Conservation (phyloP, 2,113 vertebrate species). For the Takifugu flavidus region DNA sequence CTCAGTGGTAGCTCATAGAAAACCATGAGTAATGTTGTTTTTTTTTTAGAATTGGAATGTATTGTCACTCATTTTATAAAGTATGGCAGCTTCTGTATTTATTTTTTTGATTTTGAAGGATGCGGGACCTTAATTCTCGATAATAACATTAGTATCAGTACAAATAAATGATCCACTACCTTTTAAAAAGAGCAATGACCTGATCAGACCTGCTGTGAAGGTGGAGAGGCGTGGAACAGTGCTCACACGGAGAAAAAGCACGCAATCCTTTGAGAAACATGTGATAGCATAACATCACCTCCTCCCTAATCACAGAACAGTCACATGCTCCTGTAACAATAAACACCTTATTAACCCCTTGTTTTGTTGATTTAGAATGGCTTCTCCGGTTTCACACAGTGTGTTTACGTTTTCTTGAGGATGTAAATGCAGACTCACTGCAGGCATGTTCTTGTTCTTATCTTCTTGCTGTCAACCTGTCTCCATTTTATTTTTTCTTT, state of each 20-base stretch:
- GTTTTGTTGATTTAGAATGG: constrained; percentile 23
- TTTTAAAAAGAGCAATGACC: not conserved
- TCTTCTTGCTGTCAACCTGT: constrained; percentile 28
- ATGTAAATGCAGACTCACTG: constrained; percentile 20
- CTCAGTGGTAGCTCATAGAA: no score
- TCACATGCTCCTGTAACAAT: constrained; percentile 45
- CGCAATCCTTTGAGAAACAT: constrained; percentile 15
- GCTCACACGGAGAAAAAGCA: constrained; percentile 12
- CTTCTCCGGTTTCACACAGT: constrained; percentile 28
- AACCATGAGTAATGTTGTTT: no score
- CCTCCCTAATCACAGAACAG: constrained; percentile 58
- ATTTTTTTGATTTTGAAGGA: no score
- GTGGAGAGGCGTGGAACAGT: not conserved
- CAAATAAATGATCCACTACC: no score
- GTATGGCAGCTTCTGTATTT: no score
- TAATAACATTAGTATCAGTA: no score
- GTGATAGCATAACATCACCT: constrained; percentile 42
- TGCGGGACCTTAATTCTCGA: no score
- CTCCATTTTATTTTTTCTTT: constrained; percentile 15
- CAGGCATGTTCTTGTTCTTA: constrained; percentile 15
- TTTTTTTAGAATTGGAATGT: no score
- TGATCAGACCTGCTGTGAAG: constrained; percentile 19
- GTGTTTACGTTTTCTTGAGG: constrained; percentile 40
- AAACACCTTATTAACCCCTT: constrained; percentile 36
- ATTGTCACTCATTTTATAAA: no score